These are phyloP conservation scores for Thumatha senex DNA, from an alignment of 2,888 invertebrate species.

Conservation along the genomic window DNA sequence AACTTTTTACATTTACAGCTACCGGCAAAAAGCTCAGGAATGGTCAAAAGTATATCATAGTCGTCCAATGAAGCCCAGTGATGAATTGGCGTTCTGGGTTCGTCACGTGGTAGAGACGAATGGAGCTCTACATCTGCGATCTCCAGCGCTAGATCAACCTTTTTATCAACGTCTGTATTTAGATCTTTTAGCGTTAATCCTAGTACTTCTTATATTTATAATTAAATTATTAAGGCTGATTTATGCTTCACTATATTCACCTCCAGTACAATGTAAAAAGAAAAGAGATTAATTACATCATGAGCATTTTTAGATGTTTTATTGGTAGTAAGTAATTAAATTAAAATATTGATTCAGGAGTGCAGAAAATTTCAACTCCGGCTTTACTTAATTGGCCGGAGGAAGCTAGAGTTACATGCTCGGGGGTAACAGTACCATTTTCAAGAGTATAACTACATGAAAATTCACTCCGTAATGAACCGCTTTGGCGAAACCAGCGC, in stretches of 20 bases:
- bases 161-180: slow-evolving; percentile 45
- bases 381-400: too few species aligned
- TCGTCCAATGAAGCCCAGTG: slow-evolving; percentile 77
- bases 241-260: background rate
- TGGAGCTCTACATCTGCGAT: slow-evolving; percentile 71
- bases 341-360: too few species aligned
- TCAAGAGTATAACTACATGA: too few species aligned
- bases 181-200: slow-evolving; percentile 17
- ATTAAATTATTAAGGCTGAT: background rate
- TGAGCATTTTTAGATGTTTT: background rate
- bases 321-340: too few species aligned
- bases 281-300: slow-evolving; percentile 1
- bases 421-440: too few species aligned
- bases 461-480: too few species aligned
- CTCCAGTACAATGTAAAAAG: slow-evolving; percentile 4
- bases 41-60: slow-evolving; percentile 17
- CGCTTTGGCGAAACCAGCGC: too few species aligned
- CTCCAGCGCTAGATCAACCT: slow-evolving; percentile 26
- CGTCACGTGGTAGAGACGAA: slow-evolving; percentile 82
- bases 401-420: too few species aligned
- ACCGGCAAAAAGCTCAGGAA: slow-evolving; percentile 13
- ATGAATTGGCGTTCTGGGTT: slow-evolving; percentile 84
- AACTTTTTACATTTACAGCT: slow-evolving; percentile 6
- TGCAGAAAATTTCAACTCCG: too few species aligned
- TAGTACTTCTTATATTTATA: background rate